Conservation (phyloP, 1,140 invertebrate species). For the Hermetia illucens region DNA sequence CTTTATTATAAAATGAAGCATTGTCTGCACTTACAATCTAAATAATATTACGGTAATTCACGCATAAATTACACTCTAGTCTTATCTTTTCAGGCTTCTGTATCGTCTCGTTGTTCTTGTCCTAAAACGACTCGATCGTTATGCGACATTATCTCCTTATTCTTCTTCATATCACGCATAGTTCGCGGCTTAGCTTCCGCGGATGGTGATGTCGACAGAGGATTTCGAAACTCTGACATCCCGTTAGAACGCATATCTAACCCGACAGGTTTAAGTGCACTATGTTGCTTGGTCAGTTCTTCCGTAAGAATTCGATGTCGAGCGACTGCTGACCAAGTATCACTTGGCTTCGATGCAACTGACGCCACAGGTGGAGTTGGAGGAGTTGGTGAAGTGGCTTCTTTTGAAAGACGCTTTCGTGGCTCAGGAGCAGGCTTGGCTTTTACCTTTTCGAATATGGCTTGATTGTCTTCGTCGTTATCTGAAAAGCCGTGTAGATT, state of each 20-base stretch:
- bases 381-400: neutral
- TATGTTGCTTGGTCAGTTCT: slow-evolving; percentile 6
- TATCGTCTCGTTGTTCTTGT: neutral
- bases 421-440: neutral
- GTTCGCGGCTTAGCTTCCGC: slow-evolving; percentile 1
- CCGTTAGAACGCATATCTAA: slow-evolving; percentile 7
- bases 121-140: neutral
- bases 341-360: slow-evolving; percentile 6
- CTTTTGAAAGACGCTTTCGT: neutral
- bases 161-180: slow-evolving; percentile 1
- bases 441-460: neutral
- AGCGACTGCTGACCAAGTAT: slow-evolving; percentile 13
- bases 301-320: slow-evolving; percentile 21
- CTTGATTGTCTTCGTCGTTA: neutral
- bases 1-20: no score
- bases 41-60: no score
- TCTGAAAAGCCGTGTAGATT: slow-evolving; percentile 1
- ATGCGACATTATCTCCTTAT: no score
- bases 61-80: no score
- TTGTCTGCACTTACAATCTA: no score
- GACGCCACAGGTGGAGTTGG: slow-evolving; percentile 4
- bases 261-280: slow-evolving; percentile 10
- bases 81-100: neutral
- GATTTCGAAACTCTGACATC: slow-evolving; percentile 7
- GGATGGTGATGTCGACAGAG: neutral